Conservation (phyloP, 2,113 vertebrate genomes). For the Chloroceryle aenea region DNA sequence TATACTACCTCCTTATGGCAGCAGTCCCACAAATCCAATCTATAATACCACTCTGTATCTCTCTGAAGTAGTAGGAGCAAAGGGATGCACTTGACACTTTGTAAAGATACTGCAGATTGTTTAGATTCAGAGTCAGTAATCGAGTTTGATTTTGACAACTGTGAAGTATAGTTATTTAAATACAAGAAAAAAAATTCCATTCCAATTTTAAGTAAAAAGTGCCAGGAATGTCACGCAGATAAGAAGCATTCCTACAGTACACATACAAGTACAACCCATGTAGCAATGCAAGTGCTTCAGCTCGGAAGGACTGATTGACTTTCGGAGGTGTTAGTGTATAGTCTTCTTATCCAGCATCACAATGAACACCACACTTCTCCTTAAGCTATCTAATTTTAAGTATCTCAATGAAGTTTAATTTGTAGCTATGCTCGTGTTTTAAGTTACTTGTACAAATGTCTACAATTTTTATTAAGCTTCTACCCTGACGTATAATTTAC, state of each 20-base stretch:
- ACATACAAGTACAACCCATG: rapidly evolving
- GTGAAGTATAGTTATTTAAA: not conserved
- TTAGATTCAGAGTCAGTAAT: not conserved
- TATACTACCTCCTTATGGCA: not conserved
- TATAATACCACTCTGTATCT: not conserved
- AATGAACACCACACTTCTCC: not conserved
- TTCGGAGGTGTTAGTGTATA: not conserved
- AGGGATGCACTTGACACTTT: not conserved
- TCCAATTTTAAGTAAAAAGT: not conserved
- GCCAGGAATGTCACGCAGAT: not conserved
- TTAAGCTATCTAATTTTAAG: not conserved
- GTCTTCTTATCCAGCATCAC: not conserved
- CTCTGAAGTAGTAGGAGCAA: not conserved
- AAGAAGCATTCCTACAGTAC: not conserved
- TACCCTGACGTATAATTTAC: not conserved
- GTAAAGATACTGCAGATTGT: not conserved
- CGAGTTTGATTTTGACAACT: not conserved
- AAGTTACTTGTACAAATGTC: not conserved
- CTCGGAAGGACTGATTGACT: not conserved
- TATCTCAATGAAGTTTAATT: not conserved
- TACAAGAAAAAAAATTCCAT: not conserved
- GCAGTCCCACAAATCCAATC: not conserved
- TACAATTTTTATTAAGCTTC: not conserved
- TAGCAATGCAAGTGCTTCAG: not conserved
- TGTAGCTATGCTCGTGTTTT: not conserved